Base-by-base conservation (phyloP, 37 sponge, comb jelly and placozoan species). In the Axinella damicornis region DNA sequence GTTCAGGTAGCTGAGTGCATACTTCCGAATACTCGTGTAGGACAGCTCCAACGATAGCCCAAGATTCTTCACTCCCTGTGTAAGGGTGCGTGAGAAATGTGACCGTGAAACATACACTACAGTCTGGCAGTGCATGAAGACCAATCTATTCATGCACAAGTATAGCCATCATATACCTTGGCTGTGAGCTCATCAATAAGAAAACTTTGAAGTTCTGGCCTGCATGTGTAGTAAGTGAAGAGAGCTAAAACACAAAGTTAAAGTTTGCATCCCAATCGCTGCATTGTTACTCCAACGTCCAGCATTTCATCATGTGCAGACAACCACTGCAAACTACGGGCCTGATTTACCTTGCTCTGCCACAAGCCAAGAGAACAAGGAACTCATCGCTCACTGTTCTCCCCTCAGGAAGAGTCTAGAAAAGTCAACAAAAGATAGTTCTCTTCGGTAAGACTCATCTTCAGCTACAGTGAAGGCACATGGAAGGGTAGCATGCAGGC, bases 11-110 rank as follows among this genome's bases (percentile, higher is more conserved):
- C 65, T 67, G 37, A 84, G 65, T 20, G 66, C 37, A 22, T 34
- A 77, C 68, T 82, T 80, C 40, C 66, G 73, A 34, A 93, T 71
- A n/a, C 55, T 80, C 34, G 55, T 46, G 83, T 93, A 93, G n/a
- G 93, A 93, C 14, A 79, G 63, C 41, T 88, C 71, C 33, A 93
- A 46, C 46, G 93, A 93, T 1, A 76, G 65, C 14, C 89, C 93
- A 5, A 93, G 68, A 77, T 89, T 93, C 83, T 89, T 85, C 60
- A 93, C 60, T 19, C 93, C 93, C 93, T 93, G 30, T 9, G 46
- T 46, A 46, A 9, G 9, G 46, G 46, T 46, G 46, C 4, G 46
- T 46, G 9, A 9, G 9, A 46, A 9, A n/a, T n/a, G n/a, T n/a
- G n/a, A n/a, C n/a, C n/a, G n/a, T n/a, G n/a, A n/a, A n/a, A n/a